These are phyloP conservation scores for Drosophila lowei DNA, from an alignment of 1,140 invertebrate genomes.

Conservation along the genomic window DNA sequence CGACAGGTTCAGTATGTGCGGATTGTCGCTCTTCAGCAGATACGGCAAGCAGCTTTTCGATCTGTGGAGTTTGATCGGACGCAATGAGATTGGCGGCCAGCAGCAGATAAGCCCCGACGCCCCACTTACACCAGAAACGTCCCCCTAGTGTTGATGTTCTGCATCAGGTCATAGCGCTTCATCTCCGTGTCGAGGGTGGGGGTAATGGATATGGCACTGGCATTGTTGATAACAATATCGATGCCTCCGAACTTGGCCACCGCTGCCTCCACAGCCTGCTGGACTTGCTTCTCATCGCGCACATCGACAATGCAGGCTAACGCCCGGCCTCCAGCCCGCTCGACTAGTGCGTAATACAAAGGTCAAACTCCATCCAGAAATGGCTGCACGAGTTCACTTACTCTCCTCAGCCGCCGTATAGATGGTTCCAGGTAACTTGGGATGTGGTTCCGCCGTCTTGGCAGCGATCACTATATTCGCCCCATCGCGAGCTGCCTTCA, in stretches of 20 bases:
- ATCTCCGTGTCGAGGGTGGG: conserved; percentile 94
- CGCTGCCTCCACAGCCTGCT: conserved; percentile 92
- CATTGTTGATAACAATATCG: conserved; percentile 98
- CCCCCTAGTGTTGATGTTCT: conserved; percentile 94
- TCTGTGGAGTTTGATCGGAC: conserved; percentile 89
- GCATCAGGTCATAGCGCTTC: conserved; percentile 98
- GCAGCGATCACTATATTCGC: conserved; percentile 97
- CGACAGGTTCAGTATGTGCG: conserved; percentile 98
- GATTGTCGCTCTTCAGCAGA: conserved; percentile 93
- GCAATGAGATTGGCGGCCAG: background rate
- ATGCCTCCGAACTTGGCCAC: conserved; percentile 97
- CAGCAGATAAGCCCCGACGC: background rate
- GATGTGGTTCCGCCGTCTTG: conserved; percentile 97
- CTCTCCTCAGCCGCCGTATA: conserved; percentile 98
- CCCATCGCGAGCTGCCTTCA: conserved; percentile 96
- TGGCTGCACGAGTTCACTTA: conserved; percentile 83
- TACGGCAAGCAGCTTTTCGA: conserved; percentile 96
- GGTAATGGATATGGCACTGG: conserved; percentile 96
- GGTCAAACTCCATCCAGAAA: conserved; percentile 22
- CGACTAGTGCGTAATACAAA: conserved; percentile 86
- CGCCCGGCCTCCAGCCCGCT: conserved; percentile 94
- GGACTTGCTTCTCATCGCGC: conserved; percentile 92
- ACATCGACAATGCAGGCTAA: conserved; percentile 97
- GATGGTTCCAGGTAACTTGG: conserved; percentile 98
- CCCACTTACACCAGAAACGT: conserved; percentile 94